These are phyloP conservation scores for Poecile montanus DNA, from an alignment of 2,797 vertebrate species.

Conservation along the genomic window DNA sequence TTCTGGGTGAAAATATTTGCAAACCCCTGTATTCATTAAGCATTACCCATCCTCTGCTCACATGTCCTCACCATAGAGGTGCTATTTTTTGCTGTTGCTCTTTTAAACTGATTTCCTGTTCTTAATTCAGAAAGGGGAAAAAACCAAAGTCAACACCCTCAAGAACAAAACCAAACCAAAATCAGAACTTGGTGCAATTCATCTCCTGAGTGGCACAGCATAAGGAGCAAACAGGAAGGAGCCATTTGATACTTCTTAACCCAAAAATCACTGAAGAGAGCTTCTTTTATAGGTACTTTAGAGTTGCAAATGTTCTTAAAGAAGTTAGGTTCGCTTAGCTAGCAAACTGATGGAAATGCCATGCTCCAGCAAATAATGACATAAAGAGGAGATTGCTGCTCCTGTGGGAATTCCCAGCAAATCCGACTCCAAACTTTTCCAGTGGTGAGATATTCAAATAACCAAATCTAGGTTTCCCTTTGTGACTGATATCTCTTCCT, in stretches of 20 bases:
- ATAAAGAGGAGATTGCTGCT: neutral
- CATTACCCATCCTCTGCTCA: neutral
- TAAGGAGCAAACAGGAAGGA: neutral
- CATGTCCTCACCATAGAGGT: neutral
- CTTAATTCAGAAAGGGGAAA: neutral
- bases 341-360: neutral
- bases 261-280: neutral
- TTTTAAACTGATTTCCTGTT: slow-evolving; percentile 21
- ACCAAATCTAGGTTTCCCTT: neutral
- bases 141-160: neutral
- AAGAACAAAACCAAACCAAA: neutral
- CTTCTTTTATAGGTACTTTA: neutral
- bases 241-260: neutral
- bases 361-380: accelerated
- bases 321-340: neutral
- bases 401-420: neutral
- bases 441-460: neutral
- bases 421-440: neutral
- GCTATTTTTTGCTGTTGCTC: neutral
- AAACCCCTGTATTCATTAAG: neutral
- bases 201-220: neutral
- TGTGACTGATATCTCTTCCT: neutral
- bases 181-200: neutral
- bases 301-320: neutral
- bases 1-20: slow-evolving; percentile 44